phyloP scores from a whole-genome alignment of 1,140 invertebrate genomes.

The Asobara japonica region DNA sequence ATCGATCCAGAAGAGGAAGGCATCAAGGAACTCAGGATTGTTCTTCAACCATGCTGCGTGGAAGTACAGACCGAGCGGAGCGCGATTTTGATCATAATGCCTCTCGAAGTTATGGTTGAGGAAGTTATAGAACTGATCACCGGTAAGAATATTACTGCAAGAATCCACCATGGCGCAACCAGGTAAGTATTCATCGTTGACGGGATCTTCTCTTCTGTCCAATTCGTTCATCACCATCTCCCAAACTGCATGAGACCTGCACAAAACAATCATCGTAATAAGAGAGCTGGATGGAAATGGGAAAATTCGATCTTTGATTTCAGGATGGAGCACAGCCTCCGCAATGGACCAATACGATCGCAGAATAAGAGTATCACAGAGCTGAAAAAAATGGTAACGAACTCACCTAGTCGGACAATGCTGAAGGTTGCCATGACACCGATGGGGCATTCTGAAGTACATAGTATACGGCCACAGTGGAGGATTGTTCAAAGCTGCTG shows the following conservation, averaged over 20 bases:
- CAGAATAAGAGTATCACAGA: too few relatives aligned
- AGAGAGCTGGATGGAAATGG: not conserved
- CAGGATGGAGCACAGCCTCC: too few relatives aligned
- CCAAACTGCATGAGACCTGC: conserved; percentile 87
- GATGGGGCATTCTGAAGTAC: conserved; percentile 96
- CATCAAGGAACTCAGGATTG: conserved; percentile 92
- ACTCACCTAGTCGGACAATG: conserved; percentile 87
- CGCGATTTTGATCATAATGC: conserved; percentile 93
- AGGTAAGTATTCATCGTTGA: conserved; percentile 89
- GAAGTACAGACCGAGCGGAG: conserved; percentile 93
- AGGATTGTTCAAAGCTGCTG: conserved; percentile 89
- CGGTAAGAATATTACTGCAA: conserved; percentile 92
- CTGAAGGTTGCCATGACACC: conserved; percentile 93
- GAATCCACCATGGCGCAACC: conserved; percentile 97
- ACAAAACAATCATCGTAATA: not conserved
- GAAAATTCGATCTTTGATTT: not conserved
- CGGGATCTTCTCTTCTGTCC: conserved; percentile 90
- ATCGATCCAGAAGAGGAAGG: conserved; percentile 95
- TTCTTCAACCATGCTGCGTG: conserved; percentile 96
- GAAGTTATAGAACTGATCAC: conserved; percentile 96
- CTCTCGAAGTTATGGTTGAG: conserved; percentile 95
- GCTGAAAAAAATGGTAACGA: too few relatives aligned
- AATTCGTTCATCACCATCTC: conserved; percentile 98
- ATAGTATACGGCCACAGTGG: conserved; percentile 97
- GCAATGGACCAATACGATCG: too few relatives aligned